Conservation (phyloP, 1,140 invertebrate genomes). For the Temnothorax nylanderi region DNA sequence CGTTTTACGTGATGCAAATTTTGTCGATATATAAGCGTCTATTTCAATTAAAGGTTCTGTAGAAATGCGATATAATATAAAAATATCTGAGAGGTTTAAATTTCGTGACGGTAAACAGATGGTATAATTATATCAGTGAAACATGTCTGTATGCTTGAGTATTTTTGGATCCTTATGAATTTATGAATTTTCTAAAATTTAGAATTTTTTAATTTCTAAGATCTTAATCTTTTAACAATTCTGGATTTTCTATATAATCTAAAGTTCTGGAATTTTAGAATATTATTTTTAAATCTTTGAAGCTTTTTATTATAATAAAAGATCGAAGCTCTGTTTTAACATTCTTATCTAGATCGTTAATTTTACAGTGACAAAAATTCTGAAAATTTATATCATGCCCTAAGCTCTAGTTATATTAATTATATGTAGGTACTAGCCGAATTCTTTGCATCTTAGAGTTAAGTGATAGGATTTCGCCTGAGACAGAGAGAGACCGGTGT, state of each 20-base stretch:
- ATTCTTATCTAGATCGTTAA: not conserved
- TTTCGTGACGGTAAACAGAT: not conserved
- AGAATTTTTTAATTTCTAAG: not conserved
- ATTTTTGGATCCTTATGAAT: not conserved
- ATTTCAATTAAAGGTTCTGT: not conserved
- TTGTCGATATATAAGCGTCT: not conserved
- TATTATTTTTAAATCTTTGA: not conserved
- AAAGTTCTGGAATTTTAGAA: not conserved
- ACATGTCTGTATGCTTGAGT: not conserved
- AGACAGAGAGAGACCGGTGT: not conserved
- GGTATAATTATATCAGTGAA: not conserved
- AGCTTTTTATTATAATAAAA: not conserved
- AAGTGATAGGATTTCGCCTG: not conserved
- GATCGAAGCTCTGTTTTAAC: not conserved
- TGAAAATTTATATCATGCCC: not conserved
- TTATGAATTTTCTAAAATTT: not conserved
- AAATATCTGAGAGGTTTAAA: not conserved
- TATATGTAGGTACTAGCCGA: not conserved
- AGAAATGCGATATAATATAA: not conserved
- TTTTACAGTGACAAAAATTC: not conserved
- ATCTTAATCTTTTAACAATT: not conserved
- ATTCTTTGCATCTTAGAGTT: not conserved
- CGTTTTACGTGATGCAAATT: slow-evolving; percentile 3
- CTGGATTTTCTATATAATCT: not conserved
- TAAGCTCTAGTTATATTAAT: not conserved